Percentiles rank a stretch among this genome's conserved stretches.
phyloP scores from a whole-genome alignment of 1,140 invertebrate species.

The Anthonomus grandis region DNA sequence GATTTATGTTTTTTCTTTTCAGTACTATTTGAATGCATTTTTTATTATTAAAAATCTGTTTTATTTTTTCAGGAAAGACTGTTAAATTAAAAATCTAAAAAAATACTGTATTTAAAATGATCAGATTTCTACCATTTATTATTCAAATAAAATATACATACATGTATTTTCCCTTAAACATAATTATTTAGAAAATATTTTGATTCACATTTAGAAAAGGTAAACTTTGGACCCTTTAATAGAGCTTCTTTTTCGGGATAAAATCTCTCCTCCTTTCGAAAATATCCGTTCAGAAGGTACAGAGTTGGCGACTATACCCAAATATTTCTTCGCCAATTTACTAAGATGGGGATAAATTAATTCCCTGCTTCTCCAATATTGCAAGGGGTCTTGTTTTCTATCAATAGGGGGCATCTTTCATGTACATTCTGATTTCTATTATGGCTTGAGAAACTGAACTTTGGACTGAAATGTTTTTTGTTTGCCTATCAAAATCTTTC shows the following conservation, averaged over 20 bases:
- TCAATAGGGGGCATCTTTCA: background rate
- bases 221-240: slow-evolving; percentile 36
- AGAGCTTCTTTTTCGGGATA: slow-evolving; percentile 27
- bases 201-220: slow-evolving; percentile 40
- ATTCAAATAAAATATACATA: too few relatives aligned
- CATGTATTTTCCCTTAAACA: too few relatives aligned
- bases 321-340: slow-evolving; percentile 41
- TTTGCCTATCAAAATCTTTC: slow-evolving; percentile 12
- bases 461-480: background rate
- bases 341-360: slow-evolving; percentile 38
- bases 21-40: too few relatives aligned
- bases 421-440: slow-evolving; percentile 6
- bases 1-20: too few relatives aligned
- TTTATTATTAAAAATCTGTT: too few relatives aligned
- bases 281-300: slow-evolving; percentile 48
- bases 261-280: slow-evolving; percentile 45
- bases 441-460: slow-evolving; percentile 1
- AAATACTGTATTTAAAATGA: too few relatives aligned
- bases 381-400: slow-evolving; percentile 27
- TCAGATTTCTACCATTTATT: too few relatives aligned
- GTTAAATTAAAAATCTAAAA: too few relatives aligned
- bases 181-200: too few relatives aligned
- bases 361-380: slow-evolving; percentile 37
- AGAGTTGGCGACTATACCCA: slow-evolving; percentile 44
- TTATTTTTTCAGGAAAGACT: too few relatives aligned